These are phyloP conservation scores for Corydoras sp. DNA, from an alignment of 2,113 vertebrate genomes.

Conservation along the genomic window DNA sequence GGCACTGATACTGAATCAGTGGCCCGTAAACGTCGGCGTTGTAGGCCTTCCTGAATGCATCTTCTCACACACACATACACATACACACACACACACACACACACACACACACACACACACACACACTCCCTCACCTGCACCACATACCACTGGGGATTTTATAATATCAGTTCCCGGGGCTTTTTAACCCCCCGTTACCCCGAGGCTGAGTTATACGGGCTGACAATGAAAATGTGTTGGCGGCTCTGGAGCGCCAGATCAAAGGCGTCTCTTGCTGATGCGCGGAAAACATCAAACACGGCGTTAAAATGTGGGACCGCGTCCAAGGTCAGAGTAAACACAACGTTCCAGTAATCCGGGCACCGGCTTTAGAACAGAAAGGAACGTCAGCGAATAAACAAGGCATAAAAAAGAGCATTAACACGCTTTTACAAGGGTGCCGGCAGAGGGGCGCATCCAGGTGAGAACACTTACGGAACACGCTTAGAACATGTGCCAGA, in stretches of 20 bases:
- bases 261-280: conserved; percentile 23
- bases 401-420: conserved; percentile 42
- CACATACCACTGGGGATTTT: not conserved
- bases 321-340: conserved; percentile 37
- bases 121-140: too few species aligned
- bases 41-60: too few species aligned
- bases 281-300: conserved; percentile 22
- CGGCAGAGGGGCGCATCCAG: conserved; percentile 3
- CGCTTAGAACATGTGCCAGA: conserved; percentile 21
- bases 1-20: too few species aligned
- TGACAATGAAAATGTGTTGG: not conserved
- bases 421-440: conserved; percentile 30
- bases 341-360: conserved; percentile 39
- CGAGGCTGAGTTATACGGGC: not conserved
- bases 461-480: conserved; percentile 30
- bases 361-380: too few species aligned
- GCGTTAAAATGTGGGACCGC: conserved; percentile 26
- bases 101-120: too few species aligned
- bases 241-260: conserved; percentile 4
- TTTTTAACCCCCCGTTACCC: not conserved
- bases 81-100: too few species aligned
- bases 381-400: conserved; percentile 14
- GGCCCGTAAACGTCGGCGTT: too few species aligned
- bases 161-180: not conserved
- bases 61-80: too few species aligned